These are phyloP conservation scores for Pyrrhosoma nymphula DNA, from an alignment of 2,888 invertebrate genomes.

Conservation along the genomic window DNA sequence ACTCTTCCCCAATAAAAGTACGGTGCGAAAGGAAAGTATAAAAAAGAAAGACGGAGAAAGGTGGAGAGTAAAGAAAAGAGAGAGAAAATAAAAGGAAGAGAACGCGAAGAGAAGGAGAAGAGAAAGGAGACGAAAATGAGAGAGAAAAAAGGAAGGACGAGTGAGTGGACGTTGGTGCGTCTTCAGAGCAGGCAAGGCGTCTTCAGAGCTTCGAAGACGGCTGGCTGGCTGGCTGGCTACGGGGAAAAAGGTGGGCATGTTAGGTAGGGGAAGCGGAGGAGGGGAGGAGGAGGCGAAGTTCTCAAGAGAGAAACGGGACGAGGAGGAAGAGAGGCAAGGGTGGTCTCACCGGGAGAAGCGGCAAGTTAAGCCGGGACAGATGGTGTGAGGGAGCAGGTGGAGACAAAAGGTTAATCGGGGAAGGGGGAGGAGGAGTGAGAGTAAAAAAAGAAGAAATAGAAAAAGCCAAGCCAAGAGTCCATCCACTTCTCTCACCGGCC, in stretches of 20 bases:
- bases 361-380: slow-evolving; percentile 46
- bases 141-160: neutral
- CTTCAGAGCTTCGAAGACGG: neutral
- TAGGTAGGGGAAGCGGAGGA: neutral
- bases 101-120: neutral
- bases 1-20: no score
- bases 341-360: neutral
- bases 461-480: slow-evolving; percentile 14
- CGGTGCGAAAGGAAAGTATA: neutral
- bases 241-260: neutral
- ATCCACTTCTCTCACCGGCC: neutral
- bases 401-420: slow-evolving; percentile 64
- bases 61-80: neutral
- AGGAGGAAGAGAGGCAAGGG: neutral
- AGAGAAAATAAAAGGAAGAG: neutral
- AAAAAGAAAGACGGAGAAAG: neutral
- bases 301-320: neutral
- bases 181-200: neutral
- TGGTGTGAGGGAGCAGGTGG: slow-evolving; percentile 55
- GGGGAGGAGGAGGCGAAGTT: neutral
- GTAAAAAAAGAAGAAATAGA: slow-evolving; percentile 16
- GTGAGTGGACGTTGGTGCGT: neutral
- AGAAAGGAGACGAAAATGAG: neutral
- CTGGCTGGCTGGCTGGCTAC: slow-evolving; percentile 5
- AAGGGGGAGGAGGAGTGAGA: neutral